Conservation (phyloP, 2,797 vertebrate genomes). For the Alectoris magna region DNA sequence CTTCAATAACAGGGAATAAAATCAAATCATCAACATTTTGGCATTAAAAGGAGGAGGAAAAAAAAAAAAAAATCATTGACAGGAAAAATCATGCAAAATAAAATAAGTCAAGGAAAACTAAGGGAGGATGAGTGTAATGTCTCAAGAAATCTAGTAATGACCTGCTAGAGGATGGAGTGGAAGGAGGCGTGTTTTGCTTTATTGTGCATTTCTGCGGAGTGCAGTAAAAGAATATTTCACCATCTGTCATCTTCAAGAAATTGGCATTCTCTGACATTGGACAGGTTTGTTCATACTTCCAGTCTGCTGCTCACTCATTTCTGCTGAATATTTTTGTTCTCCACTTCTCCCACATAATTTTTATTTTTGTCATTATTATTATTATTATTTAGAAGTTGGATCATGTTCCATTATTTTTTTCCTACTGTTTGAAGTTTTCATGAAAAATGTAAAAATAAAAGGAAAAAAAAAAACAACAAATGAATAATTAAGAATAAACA, state of each 20-base stretch:
- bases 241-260: slow-evolving; percentile 69
- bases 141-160: slow-evolving; percentile 10
- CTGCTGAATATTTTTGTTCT: slow-evolving; percentile 58
- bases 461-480: not conserved
- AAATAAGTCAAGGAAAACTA: not conserved
- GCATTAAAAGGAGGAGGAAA: not conserved
- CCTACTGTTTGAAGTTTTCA: not conserved
- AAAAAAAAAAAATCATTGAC: not conserved
- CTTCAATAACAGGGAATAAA: not conserved
- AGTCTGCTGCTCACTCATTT: slow-evolving; percentile 62
- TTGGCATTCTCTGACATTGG: slow-evolving; percentile 54
- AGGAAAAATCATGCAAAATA: not conserved
- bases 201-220: slow-evolving; percentile 47
- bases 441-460: not conserved
- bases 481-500: not conserved
- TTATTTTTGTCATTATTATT: slow-evolving; percentile 65
- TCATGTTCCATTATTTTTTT: not conserved
- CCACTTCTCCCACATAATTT: slow-evolving; percentile 49
- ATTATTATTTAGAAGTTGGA: slow-evolving; percentile 44
- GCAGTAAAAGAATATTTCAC: slow-evolving; percentile 59
- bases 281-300: slow-evolving; percentile 68
- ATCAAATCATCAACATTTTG: not conserved
- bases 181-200: slow-evolving; percentile 43
- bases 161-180: not conserved
- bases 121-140: not conserved